Conservation (phyloP, 2,797 vertebrate species). For the Aeoliscus strigatus region DNA sequence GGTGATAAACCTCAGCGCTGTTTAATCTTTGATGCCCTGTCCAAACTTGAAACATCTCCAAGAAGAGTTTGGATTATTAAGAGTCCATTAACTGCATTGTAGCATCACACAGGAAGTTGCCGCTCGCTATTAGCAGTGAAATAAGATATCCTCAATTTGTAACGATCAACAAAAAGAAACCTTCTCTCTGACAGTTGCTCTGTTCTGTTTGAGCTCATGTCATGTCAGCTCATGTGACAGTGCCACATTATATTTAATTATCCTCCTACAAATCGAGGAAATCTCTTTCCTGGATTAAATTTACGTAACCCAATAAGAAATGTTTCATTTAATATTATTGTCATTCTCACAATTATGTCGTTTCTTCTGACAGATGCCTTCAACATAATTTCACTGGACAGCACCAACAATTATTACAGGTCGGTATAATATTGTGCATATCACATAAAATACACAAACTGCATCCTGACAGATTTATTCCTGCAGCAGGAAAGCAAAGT, state of each 20-base stretch:
- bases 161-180: constrained; percentile 12
- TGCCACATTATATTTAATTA: constrained; percentile 1
- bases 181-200: constrained; percentile 4
- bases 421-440: constrained; percentile 55
- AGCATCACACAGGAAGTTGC: constrained; percentile 32
- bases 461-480: not conserved
- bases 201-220: constrained; percentile 13
- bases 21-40: not conserved
- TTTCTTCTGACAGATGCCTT: constrained; percentile 82
- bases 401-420: constrained; percentile 92
- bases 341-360: constrained; percentile 11
- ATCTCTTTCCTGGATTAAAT: constrained; percentile 2
- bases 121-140: constrained; percentile 41
- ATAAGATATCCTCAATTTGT: constrained; percentile 43
- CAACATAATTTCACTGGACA: constrained; percentile 88
- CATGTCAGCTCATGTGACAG: constrained; percentile 3
- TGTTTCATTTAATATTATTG: constrained; percentile 1
- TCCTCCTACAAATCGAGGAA: constrained; percentile 5
- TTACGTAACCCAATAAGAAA: not conserved
- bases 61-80: not conserved
- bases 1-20: constrained; percentile 66
- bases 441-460: too few species aligned
- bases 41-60: constrained; percentile 1
- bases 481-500: not conserved
- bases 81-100: constrained; percentile 30